A percentile compares a stretch with the other conserved stretches of the same genome.
phyloP scores from a whole-genome alignment of 2,113 vertebrate genomes.

The Psophia crepitans region DNA sequence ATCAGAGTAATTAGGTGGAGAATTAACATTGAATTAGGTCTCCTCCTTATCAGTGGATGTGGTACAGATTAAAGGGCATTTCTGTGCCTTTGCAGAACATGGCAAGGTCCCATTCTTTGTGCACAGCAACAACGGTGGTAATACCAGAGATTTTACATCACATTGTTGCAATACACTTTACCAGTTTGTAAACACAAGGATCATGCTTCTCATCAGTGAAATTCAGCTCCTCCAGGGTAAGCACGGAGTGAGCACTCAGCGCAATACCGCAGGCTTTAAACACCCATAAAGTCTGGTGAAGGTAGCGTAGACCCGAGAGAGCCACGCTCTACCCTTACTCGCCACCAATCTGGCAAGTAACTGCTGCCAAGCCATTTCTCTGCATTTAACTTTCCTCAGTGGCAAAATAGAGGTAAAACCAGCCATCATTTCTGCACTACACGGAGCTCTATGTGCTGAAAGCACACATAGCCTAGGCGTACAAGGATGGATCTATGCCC shows the following conservation, averaged over 20 bases:
- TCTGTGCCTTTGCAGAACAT: background rate
- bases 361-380: background rate
- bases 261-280: background rate
- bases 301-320: background rate
- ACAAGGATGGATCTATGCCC: background rate
- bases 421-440: background rate
- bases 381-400: background rate
- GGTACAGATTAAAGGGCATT: background rate
- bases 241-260: background rate
- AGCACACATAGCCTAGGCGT: accelerated
- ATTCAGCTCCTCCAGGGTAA: background rate
- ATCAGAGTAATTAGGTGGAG: background rate
- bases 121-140: background rate
- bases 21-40: background rate
- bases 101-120: background rate
- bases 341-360: background rate
- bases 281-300: background rate
- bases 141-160: background rate
- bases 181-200: background rate
- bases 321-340: background rate
- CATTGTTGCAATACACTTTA: background rate
- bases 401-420: background rate
- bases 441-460: background rate
- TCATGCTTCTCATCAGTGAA: background rate
- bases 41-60: background rate